Conservation (phyloP, 2,888 invertebrate species). For the Arrhopalites spinosus region DNA sequence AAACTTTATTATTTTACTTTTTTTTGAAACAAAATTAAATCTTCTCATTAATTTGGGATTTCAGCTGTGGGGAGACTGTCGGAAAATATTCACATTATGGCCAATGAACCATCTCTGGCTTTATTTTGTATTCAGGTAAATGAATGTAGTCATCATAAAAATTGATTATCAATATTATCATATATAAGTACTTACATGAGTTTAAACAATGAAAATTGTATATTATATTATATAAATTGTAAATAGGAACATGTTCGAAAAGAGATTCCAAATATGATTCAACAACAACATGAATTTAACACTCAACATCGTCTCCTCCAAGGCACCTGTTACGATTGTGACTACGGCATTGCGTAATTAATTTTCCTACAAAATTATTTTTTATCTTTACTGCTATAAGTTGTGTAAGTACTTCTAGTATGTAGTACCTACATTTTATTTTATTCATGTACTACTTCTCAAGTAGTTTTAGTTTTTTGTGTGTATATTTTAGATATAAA, state of each 20-base stretch:
- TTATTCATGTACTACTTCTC: too few species aligned
- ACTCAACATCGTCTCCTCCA: constrained; percentile 85
- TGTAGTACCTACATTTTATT: too few species aligned
- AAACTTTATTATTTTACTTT: background rate
- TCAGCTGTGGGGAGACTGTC: constrained; percentile 78
- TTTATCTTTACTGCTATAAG: background rate
- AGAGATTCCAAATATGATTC: constrained; percentile 91
- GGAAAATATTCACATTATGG: constrained; percentile 95
- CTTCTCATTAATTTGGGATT: background rate
- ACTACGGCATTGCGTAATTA: constrained; percentile 84
- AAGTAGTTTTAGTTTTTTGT: too few species aligned
- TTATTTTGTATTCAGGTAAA: constrained; percentile 81
- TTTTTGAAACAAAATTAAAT: too few species aligned
- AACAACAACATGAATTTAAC: constrained; percentile 84
- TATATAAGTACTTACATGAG: too few species aligned
- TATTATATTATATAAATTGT: too few species aligned
- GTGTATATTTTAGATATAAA: too few species aligned
- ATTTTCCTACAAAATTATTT: background rate
- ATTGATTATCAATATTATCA: too few species aligned
- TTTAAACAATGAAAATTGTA: too few species aligned
- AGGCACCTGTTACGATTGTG: constrained; percentile 92
- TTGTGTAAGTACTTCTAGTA: background rate
- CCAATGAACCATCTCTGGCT: constrained; percentile 95
- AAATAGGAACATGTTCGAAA: constrained; percentile 88
- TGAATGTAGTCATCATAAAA: too few species aligned